Percentiles rank a stretch among this genome's conserved stretches.
phyloP scores from a whole-genome alignment of 2,888 invertebrate species.

The Piscicola geometra region DNA sequence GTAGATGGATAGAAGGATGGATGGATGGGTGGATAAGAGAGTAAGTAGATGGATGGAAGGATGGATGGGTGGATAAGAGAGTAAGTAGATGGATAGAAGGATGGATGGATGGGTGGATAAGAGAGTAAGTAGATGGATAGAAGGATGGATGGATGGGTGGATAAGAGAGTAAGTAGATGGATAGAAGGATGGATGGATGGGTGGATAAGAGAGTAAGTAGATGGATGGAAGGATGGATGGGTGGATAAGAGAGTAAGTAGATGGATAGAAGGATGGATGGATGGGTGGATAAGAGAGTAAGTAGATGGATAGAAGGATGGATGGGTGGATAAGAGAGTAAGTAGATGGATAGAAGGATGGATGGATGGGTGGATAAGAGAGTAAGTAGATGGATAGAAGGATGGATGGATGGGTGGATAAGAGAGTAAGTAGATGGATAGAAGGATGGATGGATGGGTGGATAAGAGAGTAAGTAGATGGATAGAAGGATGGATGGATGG shows the following conservation, averaged over 20 bases:
- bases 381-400: not conserved
- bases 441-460: not conserved
- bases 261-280: constrained; percentile 3
- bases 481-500: constrained; percentile 28
- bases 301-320: not conserved
- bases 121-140: not conserved
- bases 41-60: not conserved
- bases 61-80: not conserved
- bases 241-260: constrained; percentile 14
- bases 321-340: not conserved
- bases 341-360: constrained; percentile 21
- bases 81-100: constrained; percentile 23
- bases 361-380: not conserved
- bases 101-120: not conserved
- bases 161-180: too few species aligned
- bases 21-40: not conserved
- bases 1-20: constrained; percentile 21
- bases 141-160: not conserved
- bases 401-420: not conserved
- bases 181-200: constrained; percentile 16
- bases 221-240: not conserved
- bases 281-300: not conserved
- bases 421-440: constrained; percentile 20
- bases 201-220: not conserved
- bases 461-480: constrained; percentile 71